Evolutionary conservation across 1,140 invertebrate genomes (phyloP), one percentile per base, ranked within the genome.

Genomic region (Acromyrmex charruanus): DNA sequence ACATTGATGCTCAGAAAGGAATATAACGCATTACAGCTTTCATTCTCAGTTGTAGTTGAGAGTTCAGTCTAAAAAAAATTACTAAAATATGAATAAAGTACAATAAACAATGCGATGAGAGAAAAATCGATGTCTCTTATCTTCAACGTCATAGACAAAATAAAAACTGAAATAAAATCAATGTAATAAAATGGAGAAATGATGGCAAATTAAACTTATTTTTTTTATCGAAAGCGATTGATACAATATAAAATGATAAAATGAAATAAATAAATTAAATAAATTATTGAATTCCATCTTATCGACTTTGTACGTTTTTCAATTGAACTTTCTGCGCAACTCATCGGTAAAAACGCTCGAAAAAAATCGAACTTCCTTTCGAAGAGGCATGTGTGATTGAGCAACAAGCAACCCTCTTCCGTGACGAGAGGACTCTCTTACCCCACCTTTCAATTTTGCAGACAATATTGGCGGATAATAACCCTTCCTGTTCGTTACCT

Each of bases 401-500:
- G 80, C 69, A 84, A 84, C 80, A 75, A 75, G 80, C 55, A 39
- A 84, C 66, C 71, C n/a, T 75, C 69, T 75, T 84, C 55, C 69
- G 69, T 84, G 80, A 74, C 69, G 58, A 84, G 80, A 82, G 39
- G 59, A 84, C 68, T 84, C 49, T 61, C 39, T 84, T 81, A 63
- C 55, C 25, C 35, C n/a, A 61, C 55, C 69, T 21, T 82, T 58
- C 80, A 84, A 75, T 75, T 84, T 75, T 21, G 80, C 80, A 69
- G 14, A 75, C 80, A 84, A 75, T 84, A 75, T 84, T 75, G 80
- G 14, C 80, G 39, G 18, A 75, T 84, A 84, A 84, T 84, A 84
- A 84, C 55, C 69, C 55, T 84, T 84, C 55, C 69, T 84, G 69
- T 84, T 84, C 55, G 80, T 84, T 84, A 84, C 69, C 55, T 84